A percentile compares a stretch with the other conserved stretches of the same genome.
These are phyloP conservation scores for Urophycis tenuis DNA, from an alignment of 2,797 vertebrate genomes.

Conservation along the genomic window DNA sequence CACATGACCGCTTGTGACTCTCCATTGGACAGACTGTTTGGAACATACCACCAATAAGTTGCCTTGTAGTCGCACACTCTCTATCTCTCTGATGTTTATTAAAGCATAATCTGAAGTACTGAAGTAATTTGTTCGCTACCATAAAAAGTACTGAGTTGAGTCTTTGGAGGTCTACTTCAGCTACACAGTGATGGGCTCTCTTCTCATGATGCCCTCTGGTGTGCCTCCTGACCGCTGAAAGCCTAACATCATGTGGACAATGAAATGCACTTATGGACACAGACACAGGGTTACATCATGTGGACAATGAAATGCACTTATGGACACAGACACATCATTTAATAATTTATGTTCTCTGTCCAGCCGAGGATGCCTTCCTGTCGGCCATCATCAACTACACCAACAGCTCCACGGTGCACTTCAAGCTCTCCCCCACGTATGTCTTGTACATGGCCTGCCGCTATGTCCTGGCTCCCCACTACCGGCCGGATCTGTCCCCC, in stretches of 20 bases:
- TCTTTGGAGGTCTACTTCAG: neutral
- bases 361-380: constrained; percentile 96
- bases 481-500: constrained; percentile 86
- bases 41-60: too few species aligned
- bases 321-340: too few species aligned
- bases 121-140: too few species aligned
- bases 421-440: constrained; percentile 94
- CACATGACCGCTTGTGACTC: too few species aligned
- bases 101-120: too few species aligned
- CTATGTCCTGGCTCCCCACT: constrained; percentile 84
- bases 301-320: too few species aligned
- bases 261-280: neutral
- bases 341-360: too few species aligned
- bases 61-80: too few species aligned
- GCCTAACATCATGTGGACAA: neutral
- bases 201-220: neutral
- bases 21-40: too few species aligned
- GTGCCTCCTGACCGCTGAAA: too few species aligned
- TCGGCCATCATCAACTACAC: constrained; percentile 98
- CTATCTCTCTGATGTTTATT: too few species aligned
- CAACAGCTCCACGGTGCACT: constrained; percentile 97
- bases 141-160: too few species aligned
- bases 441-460: constrained; percentile 97
- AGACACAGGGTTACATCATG: neutral
- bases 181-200: neutral